Conservation (phyloP, 2,797 vertebrate genomes). For the Lutjanus argentimaculatus region DNA sequence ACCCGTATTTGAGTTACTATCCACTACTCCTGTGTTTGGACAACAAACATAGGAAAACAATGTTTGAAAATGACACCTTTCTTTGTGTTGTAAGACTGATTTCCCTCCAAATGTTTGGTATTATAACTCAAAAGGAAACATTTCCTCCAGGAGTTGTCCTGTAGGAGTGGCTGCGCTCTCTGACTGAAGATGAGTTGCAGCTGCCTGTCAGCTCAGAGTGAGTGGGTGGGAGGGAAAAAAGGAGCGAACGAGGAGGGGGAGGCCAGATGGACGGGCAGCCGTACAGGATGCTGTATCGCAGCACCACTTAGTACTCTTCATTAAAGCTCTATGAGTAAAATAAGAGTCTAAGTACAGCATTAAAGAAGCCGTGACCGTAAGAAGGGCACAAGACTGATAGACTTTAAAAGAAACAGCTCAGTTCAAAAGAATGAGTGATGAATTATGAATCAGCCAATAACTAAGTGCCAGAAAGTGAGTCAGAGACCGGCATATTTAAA, state of each 20-base stretch:
- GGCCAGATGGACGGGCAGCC: constrained; percentile 64
- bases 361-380: constrained; percentile 20
- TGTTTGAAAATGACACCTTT: constrained; percentile 18
- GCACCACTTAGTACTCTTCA: constrained; percentile 66
- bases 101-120: not conserved
- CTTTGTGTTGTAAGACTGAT: not conserved
- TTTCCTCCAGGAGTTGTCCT: constrained; percentile 49
- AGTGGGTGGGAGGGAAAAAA: constrained; percentile 61
- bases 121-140: constrained; percentile 31
- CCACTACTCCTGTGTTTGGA: not conserved
- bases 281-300: constrained; percentile 63
- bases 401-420: constrained; percentile 43
- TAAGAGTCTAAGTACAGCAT: constrained; percentile 23
- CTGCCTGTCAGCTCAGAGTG: constrained; percentile 76
- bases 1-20: not conserved
- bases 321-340: constrained; percentile 48
- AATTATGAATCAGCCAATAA: constrained; percentile 66
- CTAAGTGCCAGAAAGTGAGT: constrained; percentile 48
- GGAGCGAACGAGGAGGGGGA: constrained; percentile 36
- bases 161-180: constrained; percentile 60
- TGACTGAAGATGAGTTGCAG: constrained; percentile 77
- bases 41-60: not conserved
- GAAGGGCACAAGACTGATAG: not conserved
- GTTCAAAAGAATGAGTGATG: constrained; percentile 52
- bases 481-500: constrained; percentile 32